These are phyloP conservation scores for Metopolophium dirhodum DNA, from an alignment of 1,140 invertebrate genomes.

Conservation along the genomic window DNA sequence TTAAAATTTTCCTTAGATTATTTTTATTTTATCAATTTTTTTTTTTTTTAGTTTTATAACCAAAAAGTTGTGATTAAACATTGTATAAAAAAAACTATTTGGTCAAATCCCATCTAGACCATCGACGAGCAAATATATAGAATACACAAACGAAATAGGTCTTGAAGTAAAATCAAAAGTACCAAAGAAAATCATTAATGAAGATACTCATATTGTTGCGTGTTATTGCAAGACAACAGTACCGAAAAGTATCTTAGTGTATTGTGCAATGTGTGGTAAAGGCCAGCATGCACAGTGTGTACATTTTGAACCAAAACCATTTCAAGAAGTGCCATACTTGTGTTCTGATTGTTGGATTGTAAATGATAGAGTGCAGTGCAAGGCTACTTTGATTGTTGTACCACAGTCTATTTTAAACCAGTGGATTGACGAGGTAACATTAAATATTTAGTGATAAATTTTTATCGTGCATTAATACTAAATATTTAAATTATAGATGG, in stretches of 20 bases:
- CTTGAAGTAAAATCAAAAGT: neutral
- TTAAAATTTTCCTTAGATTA: neutral
- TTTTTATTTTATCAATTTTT: too few species aligned
- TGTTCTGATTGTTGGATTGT: constrained; percentile 73
- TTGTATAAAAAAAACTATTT: neutral
- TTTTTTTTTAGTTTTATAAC: constrained; percentile 22
- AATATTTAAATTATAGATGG: constrained; percentile 63
- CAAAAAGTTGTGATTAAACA: neutral
- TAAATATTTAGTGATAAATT: neutral
- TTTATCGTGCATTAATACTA: neutral
- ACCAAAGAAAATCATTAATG: neutral
- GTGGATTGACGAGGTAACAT: constrained; percentile 72
- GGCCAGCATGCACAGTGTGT: constrained; percentile 46
- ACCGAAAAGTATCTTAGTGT: neutral
- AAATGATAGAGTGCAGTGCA: constrained; percentile 65
- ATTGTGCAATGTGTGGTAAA: constrained; percentile 32
- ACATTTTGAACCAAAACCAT: constrained; percentile 39
- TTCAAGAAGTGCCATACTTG: constrained; percentile 30
- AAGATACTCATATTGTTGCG: neutral
- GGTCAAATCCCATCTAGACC: neutral
- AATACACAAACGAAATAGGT: neutral
- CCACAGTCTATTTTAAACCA: constrained; percentile 74
- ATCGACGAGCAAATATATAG: constrained; percentile 23
- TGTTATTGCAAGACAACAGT: constrained; percentile 24
- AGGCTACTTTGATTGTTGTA: constrained; percentile 77